Base-by-base conservation (phyloP, 2,113 vertebrate species). In the Rhagologus leucostigma region DNA sequence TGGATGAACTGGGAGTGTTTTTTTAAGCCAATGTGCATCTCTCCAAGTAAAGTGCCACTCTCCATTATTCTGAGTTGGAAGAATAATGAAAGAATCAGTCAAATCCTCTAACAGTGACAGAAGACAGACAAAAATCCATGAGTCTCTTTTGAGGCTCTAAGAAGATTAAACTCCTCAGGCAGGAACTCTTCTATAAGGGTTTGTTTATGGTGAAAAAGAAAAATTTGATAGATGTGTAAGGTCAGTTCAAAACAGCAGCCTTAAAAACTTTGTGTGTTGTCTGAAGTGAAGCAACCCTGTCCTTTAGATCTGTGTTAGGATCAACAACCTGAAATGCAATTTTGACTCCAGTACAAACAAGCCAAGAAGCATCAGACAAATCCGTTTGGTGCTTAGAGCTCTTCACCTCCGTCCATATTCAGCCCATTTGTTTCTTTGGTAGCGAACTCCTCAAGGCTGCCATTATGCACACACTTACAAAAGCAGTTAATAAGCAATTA, bases 41-140 rank as follows among this genome's bases (percentile, higher is more conserved):
- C 60, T 84, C 47, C 52, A 89, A 94, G 60, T 49, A 82, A 93
- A 95, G 85, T 91, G 75, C 29, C 62, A 74, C 23, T 88, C 64
- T 93, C 84, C 60, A 73, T 95, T 97, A 91, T 91, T 90, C 60
- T 87, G 76, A 78, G 68, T 53, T 88, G 64, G 75, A 88, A 95
- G 84, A 91, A 91, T 96, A 96, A 97, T 96, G 90, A 91, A 88
- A 89, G 78, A 95, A 95, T 97, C 90, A 90, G 96, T 97, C 94
- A 96, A 85, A 93, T 93, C 71, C 74, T 88, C 60, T 86, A 95
- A 82, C 47, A 75, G 52, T 97, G 96, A 95, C 90, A 96, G 84
- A 95, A 95, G 89, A 82, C 77, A 93, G 90, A 86, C 79, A 93
- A 91, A 97, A 94, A 97, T 92, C 84, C 84, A 55, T 77, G 59